A percentile compares a stretch with the other conserved stretches of the same genome.
Conservation (phyloP, 1,140 invertebrate genomes). For the Microvelia longipes region DNA sequence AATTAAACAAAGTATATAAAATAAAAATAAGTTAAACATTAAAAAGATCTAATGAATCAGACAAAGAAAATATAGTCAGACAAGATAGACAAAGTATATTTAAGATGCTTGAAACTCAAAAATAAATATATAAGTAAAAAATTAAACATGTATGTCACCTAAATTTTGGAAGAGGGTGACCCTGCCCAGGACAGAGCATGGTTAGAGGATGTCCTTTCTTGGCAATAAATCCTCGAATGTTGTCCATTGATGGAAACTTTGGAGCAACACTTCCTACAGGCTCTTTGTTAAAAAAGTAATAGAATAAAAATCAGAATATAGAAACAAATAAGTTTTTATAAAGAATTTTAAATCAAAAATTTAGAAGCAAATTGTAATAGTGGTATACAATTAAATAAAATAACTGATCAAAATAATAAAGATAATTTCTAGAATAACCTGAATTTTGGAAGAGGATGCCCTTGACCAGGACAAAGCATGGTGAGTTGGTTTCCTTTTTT, state of each 20-base stretch:
- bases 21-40: too few relatives aligned
- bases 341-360: too few relatives aligned
- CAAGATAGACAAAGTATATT: too few relatives aligned
- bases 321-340: too few relatives aligned
- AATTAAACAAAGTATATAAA: neutral
- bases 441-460: conserved; percentile 48
- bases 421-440: too few relatives aligned
- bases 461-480: conserved; percentile 47
- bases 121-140: neutral
- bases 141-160: conserved; percentile 22
- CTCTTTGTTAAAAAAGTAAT: conserved; percentile 33
- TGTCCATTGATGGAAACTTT: conserved; percentile 32
- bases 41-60: too few relatives aligned
- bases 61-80: too few relatives aligned
- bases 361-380: too few relatives aligned
- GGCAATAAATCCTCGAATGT: conserved; percentile 26
- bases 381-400: too few relatives aligned
- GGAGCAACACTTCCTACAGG: conserved; percentile 35
- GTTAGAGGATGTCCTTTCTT: conserved; percentile 2
- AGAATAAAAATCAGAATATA: too few relatives aligned
- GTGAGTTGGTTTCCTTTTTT: conserved; percentile 1
- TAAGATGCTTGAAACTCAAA: too few relatives aligned
- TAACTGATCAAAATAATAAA: too few relatives aligned
- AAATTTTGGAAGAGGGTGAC: neutral
- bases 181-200: neutral